A percentile compares a stretch with the other conserved stretches of the same genome.
Conservation (phyloP, 1,140 invertebrate genomes). For the Lanistes nyassanus region DNA sequence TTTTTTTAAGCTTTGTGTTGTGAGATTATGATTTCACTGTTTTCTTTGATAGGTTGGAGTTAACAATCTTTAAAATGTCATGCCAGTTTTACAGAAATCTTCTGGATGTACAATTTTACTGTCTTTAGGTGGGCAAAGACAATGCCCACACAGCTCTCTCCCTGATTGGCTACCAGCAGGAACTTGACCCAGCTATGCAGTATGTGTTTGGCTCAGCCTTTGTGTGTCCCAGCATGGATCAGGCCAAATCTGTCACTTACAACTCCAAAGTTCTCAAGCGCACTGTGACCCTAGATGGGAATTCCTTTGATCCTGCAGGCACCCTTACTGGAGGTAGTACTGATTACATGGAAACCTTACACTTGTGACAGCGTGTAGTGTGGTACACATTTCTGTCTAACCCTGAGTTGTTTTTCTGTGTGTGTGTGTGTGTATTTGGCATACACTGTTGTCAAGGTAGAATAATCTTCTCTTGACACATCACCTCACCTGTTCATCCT, state of each 20-base stretch:
- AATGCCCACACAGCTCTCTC: constrained; percentile 87
- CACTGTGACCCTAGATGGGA: constrained; percentile 91
- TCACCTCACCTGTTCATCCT: no score
- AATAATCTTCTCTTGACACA: no score
- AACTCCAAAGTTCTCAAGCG: constrained; percentile 78
- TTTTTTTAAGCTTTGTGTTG: neutral
- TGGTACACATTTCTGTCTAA: no score
- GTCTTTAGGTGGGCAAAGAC: constrained; percentile 69
- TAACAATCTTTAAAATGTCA: no score
- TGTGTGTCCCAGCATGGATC: constrained; percentile 83
- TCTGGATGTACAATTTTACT: neutral
- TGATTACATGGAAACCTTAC: neutral
- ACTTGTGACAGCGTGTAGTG: no score
- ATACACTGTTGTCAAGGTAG: no score
- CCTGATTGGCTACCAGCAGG: constrained; percentile 80
- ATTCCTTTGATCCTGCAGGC: constrained; percentile 90
- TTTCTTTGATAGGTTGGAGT: no score
- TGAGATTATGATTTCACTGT: neutral
- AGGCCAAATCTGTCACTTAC: constrained; percentile 82
- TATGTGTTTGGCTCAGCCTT: constrained; percentile 90
- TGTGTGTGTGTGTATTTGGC: no score
- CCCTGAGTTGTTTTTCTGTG: no score
- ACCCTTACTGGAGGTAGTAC: constrained; percentile 82
- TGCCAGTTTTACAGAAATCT: neutral
- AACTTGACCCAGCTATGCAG: constrained; percentile 82